Conservation (phyloP, 2,113 vertebrate genomes). For the Hystrix cristata region DNA sequence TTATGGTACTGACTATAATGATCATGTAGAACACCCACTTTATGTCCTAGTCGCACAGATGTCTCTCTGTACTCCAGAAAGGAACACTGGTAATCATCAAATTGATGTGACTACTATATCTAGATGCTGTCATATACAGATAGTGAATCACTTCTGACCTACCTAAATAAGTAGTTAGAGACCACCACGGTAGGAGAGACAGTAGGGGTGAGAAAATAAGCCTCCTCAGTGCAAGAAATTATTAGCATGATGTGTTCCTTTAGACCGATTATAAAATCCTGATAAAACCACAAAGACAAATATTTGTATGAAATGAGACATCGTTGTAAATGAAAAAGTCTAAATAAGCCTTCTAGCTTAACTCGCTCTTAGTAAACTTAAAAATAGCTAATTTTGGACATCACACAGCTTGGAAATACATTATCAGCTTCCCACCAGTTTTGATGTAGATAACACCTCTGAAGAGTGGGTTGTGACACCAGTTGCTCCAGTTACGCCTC, state of each 20-base stretch:
- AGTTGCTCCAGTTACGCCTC: background rate
- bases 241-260: background rate
- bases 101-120: background rate
- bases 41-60: accelerated
- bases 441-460: background rate
- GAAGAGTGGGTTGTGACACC: background rate
- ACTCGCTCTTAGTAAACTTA: background rate
- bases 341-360: background rate
- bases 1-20: too few species aligned
- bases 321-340: background rate
- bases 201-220: background rate
- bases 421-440: background rate
- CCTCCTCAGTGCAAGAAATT: background rate
- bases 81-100: background rate
- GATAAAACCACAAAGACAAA: background rate
- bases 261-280: background rate
- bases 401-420: background rate
- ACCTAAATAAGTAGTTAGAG: background rate
- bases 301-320: background rate
- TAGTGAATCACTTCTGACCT: background rate
- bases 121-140: background rate
- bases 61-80: background rate
- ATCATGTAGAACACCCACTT: background rate
- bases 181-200: background rate
- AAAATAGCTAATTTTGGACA: background rate